A percentile compares a stretch with the other conserved stretches of the same genome.
These are phyloP conservation scores for Aphelenchoides besseyi DNA, from an alignment of 1,140 invertebrate genomes.

Conservation along the genomic window DNA sequence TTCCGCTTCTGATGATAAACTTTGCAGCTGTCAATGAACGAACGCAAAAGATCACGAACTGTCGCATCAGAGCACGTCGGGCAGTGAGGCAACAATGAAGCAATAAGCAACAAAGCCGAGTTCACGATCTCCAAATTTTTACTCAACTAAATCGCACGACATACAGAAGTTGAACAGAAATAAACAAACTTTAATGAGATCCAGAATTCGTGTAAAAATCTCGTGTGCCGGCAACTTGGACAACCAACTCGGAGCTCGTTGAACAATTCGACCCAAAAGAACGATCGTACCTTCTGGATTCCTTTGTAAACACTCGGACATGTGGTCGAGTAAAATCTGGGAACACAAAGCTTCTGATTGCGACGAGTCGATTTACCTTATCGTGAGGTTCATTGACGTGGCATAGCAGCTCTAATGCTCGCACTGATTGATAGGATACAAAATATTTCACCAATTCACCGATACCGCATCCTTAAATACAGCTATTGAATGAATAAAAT, in stretches of 20 bases:
- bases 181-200: background rate
- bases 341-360: background rate
- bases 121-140: constrained; percentile 8
- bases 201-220: background rate
- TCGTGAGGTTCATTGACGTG: constrained; percentile 6
- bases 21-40: constrained; percentile 9
- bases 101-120: constrained; percentile 8
- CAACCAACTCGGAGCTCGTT: background rate
- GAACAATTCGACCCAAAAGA: background rate
- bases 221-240: background rate
- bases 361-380: background rate
- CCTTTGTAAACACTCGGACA: background rate
- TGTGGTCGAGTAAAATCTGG: background rate
- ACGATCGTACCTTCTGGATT: background rate
- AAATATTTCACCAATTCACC: background rate
- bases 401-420: constrained; percentile 7
- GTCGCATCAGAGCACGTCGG: background rate
- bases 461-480: constrained; percentile 5
- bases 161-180: background rate
- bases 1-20: constrained; percentile 3
- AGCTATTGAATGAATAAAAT: background rate
- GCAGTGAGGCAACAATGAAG: background rate
- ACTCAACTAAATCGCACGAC: background rate
- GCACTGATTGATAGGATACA: background rate
- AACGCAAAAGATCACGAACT: background rate